Conservation (phyloP, 2,797 vertebrate genomes). For the Typhlichthys eigenmanni region DNA sequence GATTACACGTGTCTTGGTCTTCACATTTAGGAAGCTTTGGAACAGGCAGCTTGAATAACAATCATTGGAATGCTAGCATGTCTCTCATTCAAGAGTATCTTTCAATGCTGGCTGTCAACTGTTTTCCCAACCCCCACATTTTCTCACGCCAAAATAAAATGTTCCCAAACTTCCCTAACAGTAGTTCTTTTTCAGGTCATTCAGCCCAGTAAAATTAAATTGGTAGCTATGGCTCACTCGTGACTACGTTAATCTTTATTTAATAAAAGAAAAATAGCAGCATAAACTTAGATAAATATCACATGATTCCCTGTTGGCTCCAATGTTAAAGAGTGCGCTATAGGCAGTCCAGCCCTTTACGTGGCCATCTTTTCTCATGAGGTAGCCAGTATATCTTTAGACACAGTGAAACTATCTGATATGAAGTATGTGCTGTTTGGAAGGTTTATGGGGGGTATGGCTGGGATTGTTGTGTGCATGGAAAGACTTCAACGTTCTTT, state of each 20-base stretch:
- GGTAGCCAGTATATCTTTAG: slow-evolving; percentile 48
- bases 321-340: slow-evolving; percentile 26
- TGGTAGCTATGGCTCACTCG: slow-evolving; percentile 23
- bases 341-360: slow-evolving; percentile 46
- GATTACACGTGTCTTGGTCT: slow-evolving; percentile 46
- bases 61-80: slow-evolving; percentile 71
- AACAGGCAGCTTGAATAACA: slow-evolving; percentile 61
- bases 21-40: slow-evolving; percentile 50
- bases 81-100: slow-evolving; percentile 71
- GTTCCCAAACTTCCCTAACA: slow-evolving; percentile 33
- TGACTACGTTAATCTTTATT: slow-evolving; percentile 38
- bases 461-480: slow-evolving; percentile 54
- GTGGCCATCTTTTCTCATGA: slow-evolving; percentile 54
- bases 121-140: slow-evolving; percentile 55
- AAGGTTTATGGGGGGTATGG: slow-evolving; percentile 60
- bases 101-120: slow-evolving; percentile 58
- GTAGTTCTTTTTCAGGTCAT: slow-evolving; percentile 45
- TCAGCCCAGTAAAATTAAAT: slow-evolving; percentile 42
- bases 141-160: slow-evolving; percentile 71
- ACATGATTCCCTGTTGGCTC: slow-evolving; percentile 28
- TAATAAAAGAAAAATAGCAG: slow-evolving; percentile 26
- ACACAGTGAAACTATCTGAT: slow-evolving; percentile 53
- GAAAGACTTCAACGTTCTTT: slow-evolving; percentile 76
- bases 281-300: slow-evolving; percentile 8
- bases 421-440: slow-evolving; percentile 47